Evolutionary conservation across 2,113 vertebrate species (phyloP).

Genomic region (Bubalus kerabau): DNA sequence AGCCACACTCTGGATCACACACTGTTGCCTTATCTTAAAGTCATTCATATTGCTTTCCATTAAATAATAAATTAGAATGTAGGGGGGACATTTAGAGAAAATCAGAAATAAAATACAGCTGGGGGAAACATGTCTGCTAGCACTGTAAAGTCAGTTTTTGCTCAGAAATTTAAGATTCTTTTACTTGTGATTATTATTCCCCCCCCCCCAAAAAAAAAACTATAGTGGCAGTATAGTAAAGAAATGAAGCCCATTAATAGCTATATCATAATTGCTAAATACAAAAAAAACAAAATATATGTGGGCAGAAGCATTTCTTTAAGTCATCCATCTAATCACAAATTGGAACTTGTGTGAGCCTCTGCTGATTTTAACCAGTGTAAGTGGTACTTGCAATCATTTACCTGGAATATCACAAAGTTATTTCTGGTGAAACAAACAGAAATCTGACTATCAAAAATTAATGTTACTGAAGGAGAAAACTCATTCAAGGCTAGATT

Average conservation of each 20-base stretch:
- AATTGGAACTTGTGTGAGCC: not conserved
- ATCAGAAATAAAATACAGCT: not conserved
- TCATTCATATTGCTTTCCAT: not conserved
- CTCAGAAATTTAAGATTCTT: not conserved
- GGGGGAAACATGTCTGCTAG: not conserved
- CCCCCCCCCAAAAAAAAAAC: not conserved
- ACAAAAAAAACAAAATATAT: not conserved
- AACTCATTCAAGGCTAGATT: not conserved
- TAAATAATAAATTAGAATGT: not conserved
- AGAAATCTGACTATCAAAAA: not conserved
- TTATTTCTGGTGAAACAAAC: conserved; percentile 9
- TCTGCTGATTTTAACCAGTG: not conserved
- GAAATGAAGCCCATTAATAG: not conserved
- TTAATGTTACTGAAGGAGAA: not conserved
- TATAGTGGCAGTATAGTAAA: not conserved
- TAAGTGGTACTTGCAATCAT: not conserved
- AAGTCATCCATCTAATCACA: not conserved
- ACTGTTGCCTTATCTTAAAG: not conserved
- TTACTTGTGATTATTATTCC: not conserved
- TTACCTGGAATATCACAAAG: not conserved
- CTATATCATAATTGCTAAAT: not conserved
- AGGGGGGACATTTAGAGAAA: not conserved
- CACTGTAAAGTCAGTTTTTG: not conserved
- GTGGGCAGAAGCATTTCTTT: not conserved
- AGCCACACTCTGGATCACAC: not conserved